Percentiles rank a stretch among this genome's conserved stretches.
Conservation (phyloP, 2,797 vertebrate genomes). For the Aeoliscus strigatus region DNA sequence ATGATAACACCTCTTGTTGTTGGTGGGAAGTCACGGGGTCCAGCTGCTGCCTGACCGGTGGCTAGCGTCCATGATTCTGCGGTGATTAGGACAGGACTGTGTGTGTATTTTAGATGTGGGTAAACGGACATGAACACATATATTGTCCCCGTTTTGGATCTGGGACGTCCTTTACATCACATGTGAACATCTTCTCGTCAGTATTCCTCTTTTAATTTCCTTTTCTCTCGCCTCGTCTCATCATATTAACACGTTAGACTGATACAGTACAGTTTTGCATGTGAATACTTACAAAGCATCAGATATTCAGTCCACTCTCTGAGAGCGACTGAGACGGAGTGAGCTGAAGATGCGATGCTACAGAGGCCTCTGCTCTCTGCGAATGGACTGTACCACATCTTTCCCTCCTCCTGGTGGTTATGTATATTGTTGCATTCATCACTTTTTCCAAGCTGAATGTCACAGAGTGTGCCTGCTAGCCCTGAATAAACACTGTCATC, state of each 20-base stretch:
- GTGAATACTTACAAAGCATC: conserved; percentile 18
- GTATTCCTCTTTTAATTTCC: background rate
- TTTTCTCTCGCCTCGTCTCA: conserved; percentile 9
- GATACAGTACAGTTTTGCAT: conserved; percentile 27
- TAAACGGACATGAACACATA: no score
- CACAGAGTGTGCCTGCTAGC: conserved; percentile 60
- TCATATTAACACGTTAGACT: conserved; percentile 26
- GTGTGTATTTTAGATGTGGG: no score
- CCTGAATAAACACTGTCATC: conserved; percentile 73
- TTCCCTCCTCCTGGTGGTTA: conserved; percentile 47
- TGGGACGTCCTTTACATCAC: no score
- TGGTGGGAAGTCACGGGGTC: no score
- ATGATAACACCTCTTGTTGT: no score
- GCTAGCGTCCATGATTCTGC: no score
- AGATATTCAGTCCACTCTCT: no score
- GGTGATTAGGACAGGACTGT: no score
- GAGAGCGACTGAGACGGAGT: no score
- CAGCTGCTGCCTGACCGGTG: no score
- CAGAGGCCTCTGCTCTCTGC: conserved; percentile 25
- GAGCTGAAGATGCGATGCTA: conserved; percentile 15
- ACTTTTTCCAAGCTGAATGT: conserved; percentile 68
- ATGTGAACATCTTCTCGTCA: no score
- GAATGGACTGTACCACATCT: conserved; percentile 10
- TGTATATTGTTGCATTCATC: conserved; percentile 71
- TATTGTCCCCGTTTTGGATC: no score